phyloP scores from a whole-genome alignment of 2,888 invertebrate genomes.

The Rhogogaster chlorosoma region DNA sequence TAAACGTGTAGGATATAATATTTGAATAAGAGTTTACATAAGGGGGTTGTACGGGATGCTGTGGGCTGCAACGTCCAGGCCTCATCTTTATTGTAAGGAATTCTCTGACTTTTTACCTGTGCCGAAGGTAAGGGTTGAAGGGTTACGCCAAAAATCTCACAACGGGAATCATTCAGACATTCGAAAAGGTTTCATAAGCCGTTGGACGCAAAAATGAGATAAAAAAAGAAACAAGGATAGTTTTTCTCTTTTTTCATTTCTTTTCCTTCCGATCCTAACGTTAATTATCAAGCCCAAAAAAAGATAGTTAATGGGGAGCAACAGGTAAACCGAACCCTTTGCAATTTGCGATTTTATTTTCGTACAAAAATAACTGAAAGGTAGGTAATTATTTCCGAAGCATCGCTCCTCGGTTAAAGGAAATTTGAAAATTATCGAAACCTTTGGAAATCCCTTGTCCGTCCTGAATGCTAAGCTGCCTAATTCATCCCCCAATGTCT shows the following conservation, averaged over 20 bases:
- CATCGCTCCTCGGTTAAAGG: not conserved
- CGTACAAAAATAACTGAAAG: constrained; percentile 18
- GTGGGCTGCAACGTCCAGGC: constrained; percentile 53
- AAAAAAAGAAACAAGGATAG: not conserved
- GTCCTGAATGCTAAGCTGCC: constrained; percentile 66
- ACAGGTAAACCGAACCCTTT: constrained; percentile 43
- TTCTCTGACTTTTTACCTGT: constrained; percentile 56
- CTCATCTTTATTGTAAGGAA: constrained; percentile 49
- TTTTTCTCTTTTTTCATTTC: not conserved
- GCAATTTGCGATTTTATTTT: constrained; percentile 36
- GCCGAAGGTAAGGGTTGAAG: constrained; percentile 56
- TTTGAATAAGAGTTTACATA: constrained; percentile 72
- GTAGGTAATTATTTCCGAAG: constrained; percentile 32
- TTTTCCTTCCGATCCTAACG: not conserved
- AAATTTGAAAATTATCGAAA: constrained; percentile 45
- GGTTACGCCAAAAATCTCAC: constrained; percentile 59
- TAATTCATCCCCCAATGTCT: constrained; percentile 69
- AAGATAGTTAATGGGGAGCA: not conserved
- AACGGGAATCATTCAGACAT: constrained; percentile 21
- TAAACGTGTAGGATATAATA: constrained; percentile 60
- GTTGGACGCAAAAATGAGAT: not conserved
- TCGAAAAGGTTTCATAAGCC: not conserved
- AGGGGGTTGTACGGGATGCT: constrained; percentile 60
- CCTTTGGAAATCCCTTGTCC: constrained; percentile 46
- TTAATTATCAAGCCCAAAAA: constrained; percentile 10